These are phyloP conservation scores for Scaptomyza montana DNA, from an alignment of 1,140 invertebrate genomes.

Conservation along the genomic window DNA sequence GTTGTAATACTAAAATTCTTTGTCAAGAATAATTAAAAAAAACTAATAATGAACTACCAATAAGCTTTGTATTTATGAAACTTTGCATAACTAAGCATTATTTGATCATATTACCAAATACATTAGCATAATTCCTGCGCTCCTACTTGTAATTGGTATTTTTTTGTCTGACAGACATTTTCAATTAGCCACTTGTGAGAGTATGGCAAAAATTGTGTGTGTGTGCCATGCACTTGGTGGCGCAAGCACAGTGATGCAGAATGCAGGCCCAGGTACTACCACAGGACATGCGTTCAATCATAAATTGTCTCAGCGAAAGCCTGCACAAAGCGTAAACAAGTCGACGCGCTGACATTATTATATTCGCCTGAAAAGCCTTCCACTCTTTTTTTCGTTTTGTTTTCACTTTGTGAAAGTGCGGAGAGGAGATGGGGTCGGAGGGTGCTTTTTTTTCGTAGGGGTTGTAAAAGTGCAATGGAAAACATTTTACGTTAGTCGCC, in stretches of 20 bases:
- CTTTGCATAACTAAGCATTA: no score
- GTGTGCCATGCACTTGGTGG: background rate
- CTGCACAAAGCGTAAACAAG: conserved; percentile 75
- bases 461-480: conserved; percentile 49
- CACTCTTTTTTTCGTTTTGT: background rate
- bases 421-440: background rate
- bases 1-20: no score
- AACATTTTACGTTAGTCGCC: conserved; percentile 63
- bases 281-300: conserved; percentile 68
- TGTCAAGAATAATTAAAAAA: no score
- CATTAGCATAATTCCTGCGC: background rate
- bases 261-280: background rate
- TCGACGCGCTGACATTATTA: conserved; percentile 76
- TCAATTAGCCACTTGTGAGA: background rate
- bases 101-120: background rate
- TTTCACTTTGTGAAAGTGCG: conserved; percentile 2
- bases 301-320: conserved; percentile 70
- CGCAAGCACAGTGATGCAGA: background rate
- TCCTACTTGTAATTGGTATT: background rate
- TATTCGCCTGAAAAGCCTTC: conserved; percentile 64
- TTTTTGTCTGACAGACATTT: background rate
- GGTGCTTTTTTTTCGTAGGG: background rate
- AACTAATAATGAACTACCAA: no score
- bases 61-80: no score
- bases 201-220: background rate